Evolutionary conservation across 1,140 invertebrate genomes (phyloP), one percentile per base, ranked within the genome.

Genomic region (Bombus fervidus): DNA sequence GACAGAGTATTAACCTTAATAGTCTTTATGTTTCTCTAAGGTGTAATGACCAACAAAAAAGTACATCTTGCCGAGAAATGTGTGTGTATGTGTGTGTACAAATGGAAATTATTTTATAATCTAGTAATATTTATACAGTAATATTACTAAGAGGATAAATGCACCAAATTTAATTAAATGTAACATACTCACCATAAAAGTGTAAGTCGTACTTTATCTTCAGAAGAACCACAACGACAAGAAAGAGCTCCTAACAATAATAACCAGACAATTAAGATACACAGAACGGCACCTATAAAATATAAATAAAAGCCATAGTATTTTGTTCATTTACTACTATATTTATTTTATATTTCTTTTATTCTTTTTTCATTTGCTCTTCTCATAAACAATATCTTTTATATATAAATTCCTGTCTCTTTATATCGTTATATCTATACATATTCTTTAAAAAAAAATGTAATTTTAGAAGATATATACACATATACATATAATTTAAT

Each of bases 141-240:
- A 22, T 53, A 53, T 53, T 22, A 0, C 1, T 53, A 22, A 53
- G 47, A 53, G 6, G 6, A 53, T 53, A 53, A 53, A 53, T 53
- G 47, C 47, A 8, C 15, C 1, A 53, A 53, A 22, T 53, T 53
- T 22, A 8, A 22, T 53, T 53, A 53, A 53, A 53, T 53, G 18
- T 22, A 57, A 8, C 15, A 22, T n/a, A 41, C 37, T 12, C 22
- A 95, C 87, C 95, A 93, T 68, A 96, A 92, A 76, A 97, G 94
- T 28, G 95, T 95, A 1, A 95, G 93, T 13, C 95, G 94, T n/a
- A 96, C 96, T 91, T 95, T 95, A 12, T 94, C 89, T 64, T 96
- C 95, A 8, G 95, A 92, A 18, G 95, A 94, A 86, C 96, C 95
- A 62, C 96, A 96, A 37, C 96, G 96, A 87, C 96, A 96, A 72